A percentile compares a stretch with the other conserved stretches of the same genome.
phyloP scores from a whole-genome alignment of 2,797 vertebrate species.

The Artibeus jamaicensis region DNA sequence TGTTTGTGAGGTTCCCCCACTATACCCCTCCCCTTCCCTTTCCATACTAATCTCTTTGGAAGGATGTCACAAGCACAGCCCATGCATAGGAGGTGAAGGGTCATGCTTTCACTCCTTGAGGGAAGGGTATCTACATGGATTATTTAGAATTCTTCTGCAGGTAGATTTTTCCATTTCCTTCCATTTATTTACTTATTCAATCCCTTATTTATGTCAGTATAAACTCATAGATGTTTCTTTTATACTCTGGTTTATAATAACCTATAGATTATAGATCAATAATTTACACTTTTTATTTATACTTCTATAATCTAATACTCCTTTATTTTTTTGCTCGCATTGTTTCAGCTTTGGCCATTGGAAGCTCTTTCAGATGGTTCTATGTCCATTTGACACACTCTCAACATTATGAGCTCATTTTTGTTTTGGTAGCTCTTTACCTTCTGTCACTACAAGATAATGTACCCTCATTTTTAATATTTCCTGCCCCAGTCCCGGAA shows the following conservation, averaged over 20 bases:
- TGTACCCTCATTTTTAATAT: not conserved
- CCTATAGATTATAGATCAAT: not conserved
- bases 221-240: not conserved
- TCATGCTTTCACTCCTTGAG: not conserved
- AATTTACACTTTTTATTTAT: not conserved
- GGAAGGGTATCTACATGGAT: not conserved
- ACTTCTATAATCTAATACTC: not conserved
- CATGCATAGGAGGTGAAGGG: not conserved
- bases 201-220: not conserved
- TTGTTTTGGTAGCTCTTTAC: not conserved
- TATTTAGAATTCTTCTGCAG: not conserved
- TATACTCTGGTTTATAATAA: not conserved
- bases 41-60: not conserved
- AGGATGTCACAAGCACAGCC: not conserved
- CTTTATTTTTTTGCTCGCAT: not conserved
- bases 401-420: not conserved
- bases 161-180: not conserved
- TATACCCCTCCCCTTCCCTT: not conserved
- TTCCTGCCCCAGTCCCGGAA: not conserved
- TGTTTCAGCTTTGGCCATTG: not conserved
- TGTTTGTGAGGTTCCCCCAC: not conserved
- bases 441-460: not conserved
- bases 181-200: not conserved
- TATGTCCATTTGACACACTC: not conserved
- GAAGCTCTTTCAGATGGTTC: not conserved